A percentile compares a stretch with the other conserved stretches of the same genome.
These are phyloP conservation scores for Gymnoscopelus braueri DNA, from an alignment of 2,797 vertebrate species.

Conservation along the genomic window DNA sequence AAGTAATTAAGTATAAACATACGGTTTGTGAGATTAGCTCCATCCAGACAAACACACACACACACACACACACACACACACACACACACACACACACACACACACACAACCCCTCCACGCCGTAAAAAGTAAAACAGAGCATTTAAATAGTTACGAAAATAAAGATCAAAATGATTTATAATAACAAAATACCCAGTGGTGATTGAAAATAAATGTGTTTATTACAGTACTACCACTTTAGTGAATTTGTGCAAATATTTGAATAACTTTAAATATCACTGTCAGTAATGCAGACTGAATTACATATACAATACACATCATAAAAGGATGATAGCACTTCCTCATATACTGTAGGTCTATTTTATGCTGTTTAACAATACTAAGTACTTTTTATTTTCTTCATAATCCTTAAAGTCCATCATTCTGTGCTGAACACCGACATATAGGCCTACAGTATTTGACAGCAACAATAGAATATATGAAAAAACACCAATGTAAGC, in stretches of 20 bases:
- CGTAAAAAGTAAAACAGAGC: conserved; percentile 14
- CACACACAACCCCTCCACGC: no score
- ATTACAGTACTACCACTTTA: background rate
- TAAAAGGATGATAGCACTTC: no score
- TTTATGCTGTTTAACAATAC: background rate
- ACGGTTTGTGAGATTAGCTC: no score
- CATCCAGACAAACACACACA: no score
- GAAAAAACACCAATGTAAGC: no score
- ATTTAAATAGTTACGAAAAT: conserved; percentile 57
- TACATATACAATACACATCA: background rate
- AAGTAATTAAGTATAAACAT: no score
- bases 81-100: no score
- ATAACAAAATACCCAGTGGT: conserved; percentile 32
- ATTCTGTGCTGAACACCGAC: background rate
- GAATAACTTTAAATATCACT: no score
- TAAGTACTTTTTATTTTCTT: background rate
- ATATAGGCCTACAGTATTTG: background rate
- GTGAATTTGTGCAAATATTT: background rate
- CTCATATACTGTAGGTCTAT: background rate
- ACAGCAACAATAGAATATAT: no score
- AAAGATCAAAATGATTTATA: conserved; percentile 56
- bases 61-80: no score
- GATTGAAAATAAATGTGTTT: conserved; percentile 23
- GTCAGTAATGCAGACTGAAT: no score
- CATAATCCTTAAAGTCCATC: conserved; percentile 1